A percentile compares a stretch with the other conserved stretches of the same genome.
Conservation (phyloP, 2,113 vertebrate genomes). For the Petroica traversi region DNA sequence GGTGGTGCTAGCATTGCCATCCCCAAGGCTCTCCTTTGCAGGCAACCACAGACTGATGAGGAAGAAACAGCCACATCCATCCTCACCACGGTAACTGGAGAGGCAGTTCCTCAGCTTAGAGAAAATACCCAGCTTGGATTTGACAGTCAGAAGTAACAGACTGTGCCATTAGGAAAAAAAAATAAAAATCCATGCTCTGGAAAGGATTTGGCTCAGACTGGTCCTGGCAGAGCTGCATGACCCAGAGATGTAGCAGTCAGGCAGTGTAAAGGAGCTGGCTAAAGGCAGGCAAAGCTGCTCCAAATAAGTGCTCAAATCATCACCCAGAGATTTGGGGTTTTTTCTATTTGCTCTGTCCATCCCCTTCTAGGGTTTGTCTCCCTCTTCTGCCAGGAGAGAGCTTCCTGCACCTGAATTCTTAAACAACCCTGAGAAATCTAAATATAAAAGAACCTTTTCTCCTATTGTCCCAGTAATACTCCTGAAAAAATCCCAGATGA, state of each 20-base stretch:
- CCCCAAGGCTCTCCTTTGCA: not conserved
- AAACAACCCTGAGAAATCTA: not conserved
- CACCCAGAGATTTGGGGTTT: not conserved
- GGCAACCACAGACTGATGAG: not conserved
- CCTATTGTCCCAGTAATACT: not conserved
- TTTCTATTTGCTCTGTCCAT: not conserved
- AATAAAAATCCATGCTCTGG: not conserved
- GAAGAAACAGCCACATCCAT: not conserved
- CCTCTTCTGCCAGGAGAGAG: not conserved
- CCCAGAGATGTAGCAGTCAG: not conserved
- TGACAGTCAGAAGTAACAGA: not conserved
- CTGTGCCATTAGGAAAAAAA: not conserved
- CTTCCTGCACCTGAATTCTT: not conserved
- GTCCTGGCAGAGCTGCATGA: not conserved
- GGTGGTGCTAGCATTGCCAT: not conserved
- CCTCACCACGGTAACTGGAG: not conserved
- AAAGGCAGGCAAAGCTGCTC: not conserved
- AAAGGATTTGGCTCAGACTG: not conserved
- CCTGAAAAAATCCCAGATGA: not conserved
- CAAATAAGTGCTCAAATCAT: not conserved
- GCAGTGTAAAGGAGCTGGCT: not conserved
- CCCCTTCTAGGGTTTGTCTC: too few species aligned
- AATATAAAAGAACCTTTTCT: not conserved
- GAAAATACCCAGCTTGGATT: not conserved
- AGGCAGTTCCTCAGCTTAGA: not conserved